Evolutionary conservation across 1,140 invertebrate genomes (phyloP), one percentile per base, ranked within the genome.

Genomic region (Drosophila melanica): DNA sequence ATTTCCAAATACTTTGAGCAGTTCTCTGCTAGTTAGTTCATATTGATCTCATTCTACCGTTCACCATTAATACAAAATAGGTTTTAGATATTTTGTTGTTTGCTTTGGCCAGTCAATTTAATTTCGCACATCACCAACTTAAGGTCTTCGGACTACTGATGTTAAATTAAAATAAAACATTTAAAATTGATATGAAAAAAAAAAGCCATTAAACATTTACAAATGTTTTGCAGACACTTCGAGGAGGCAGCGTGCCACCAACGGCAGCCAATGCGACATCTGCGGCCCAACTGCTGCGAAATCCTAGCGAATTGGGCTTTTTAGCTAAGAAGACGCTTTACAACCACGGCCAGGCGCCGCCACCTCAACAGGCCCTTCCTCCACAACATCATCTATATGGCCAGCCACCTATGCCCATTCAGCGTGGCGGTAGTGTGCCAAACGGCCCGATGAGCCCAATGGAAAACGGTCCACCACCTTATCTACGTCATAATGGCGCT

Each of bases 381-480:
- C 85, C 89, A 12, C 82, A 80, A 10, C 78, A 78, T 12, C 86
- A 90, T 65, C 50, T 81, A 6, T 90, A 91, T 41, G 86, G 75
- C 11, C 77, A 86, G 54, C 81, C 82, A 20, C 77, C 74, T 2
- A 67, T 87, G 70, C 59, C 79, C 8, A 77, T 90, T 64, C 90
- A 91, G 33, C 54, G 90, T 20, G 80, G 85, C n/a, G 58, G 79
- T 42, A 92, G 84, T 41, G 75, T 91, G 50, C 87, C 90, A 44
- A 92, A 92, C 9, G 91, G 90, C 4, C 91, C 92, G 0, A 90
- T 92, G 66, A 92, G 89, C 51, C 81, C 92, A 6, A 90, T 91
- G 79, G 90, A 91, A 64, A 82, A 73, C 18, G 82, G 75, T 3
- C 84, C 82, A 4, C 82, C 81, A 8, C 81, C 86, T 2, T 90